Evolutionary conservation across 2,797 vertebrate species (phyloP), one percentile per base, ranked within the genome.

Genomic region (Anableps anableps): DNA sequence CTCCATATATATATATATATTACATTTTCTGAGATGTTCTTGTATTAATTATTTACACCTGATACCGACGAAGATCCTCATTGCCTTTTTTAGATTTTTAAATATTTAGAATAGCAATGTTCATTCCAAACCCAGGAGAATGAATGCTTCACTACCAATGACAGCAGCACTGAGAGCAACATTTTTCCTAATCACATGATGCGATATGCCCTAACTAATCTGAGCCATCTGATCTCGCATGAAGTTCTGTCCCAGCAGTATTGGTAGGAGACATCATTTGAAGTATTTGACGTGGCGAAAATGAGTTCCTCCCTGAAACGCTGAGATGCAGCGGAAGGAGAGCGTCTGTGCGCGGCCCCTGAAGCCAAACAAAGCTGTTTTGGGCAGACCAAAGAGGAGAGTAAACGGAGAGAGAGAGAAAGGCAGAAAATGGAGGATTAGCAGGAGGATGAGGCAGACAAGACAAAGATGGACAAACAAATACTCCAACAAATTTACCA

Each of bases 401-500:
- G 5, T 60, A 17, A 60, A 17, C 5, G 4, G 58, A 29, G 5
- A 60, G 29, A 60, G 53, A n/a, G 50, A 75, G 50, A 55, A 78
- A 36, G 29, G 81, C 48, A 74, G 58, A 80, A 71, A 85, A 66
- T 78, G 55, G 70, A 80, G 85, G 89, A 91, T 91, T 89, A 92
- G 82, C 47, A 47, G 62, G 53, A 85, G 83, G 85, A 88, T 77
- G 80, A 88, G 58, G 41, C 80, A 74, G 85, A 91, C 79, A 85
- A 88, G 75, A 75, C 50, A 70, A 82, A 87, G 76, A 81, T 77
- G 82, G 79, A 88, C 83, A 88, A 88, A 89, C 87, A 91, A 92
- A 88, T 85, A 80, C 84, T 89, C 88, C 85, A 88, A 89, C 89
- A 92, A 90, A 93, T 91, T 91, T 89, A 90, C 85, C 76, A 45